Base-by-base conservation (phyloP, 2,888 invertebrate genomes). In the Carpatolechia fugitivella region DNA sequence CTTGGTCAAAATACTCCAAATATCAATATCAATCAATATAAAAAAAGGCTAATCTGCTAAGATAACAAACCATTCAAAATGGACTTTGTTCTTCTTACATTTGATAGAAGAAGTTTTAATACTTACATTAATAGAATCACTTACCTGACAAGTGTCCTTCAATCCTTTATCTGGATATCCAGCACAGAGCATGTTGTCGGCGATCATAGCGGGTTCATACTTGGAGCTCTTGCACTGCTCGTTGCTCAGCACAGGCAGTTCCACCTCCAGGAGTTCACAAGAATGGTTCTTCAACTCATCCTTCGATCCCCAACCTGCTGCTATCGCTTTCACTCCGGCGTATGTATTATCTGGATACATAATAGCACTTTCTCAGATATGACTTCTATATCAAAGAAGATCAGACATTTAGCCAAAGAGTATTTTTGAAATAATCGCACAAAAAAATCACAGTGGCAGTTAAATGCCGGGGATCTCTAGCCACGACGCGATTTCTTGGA, bases 121-220 rank as follows among this genome's bases (percentile, higher is more conserved):
- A 18, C 18, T 1, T 41, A 1, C 10, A 1, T 4, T 40, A 16
- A 48, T 11, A n/a, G 20, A 10, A 2, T 40, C 35, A 55, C 53
- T 66, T 80, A 95, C 96, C 92, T 96, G 96, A 74, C 96, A 96
- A 7, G 96, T 95, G 76, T 96, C 96, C 69, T 92, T 95, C 61
- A 92, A 87, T 1, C 96, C 96, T 46, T 78, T 78, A 30, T 92
- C 91, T 0, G 93, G 92, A 73, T 94, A 95, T 0, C 96, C 96
- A 41, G 96, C 96, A 70, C 96, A 97, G 74, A 97, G 80, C 97
- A 97, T 97, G 66, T 94, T 95, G 64, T 96, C 95, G 0, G 94
- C 94, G 56, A 97, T 97, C 95, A 96, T 96, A 56, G 92, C 91
- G 0, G 93, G 84, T 13, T 94, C 94, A 76, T 97, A 97, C 73